Evolutionary conservation across 2,797 vertebrate genomes (phyloP), one percentile per base, ranked within the genome.

Genomic region (Helicolenus hilgendorfi): DNA sequence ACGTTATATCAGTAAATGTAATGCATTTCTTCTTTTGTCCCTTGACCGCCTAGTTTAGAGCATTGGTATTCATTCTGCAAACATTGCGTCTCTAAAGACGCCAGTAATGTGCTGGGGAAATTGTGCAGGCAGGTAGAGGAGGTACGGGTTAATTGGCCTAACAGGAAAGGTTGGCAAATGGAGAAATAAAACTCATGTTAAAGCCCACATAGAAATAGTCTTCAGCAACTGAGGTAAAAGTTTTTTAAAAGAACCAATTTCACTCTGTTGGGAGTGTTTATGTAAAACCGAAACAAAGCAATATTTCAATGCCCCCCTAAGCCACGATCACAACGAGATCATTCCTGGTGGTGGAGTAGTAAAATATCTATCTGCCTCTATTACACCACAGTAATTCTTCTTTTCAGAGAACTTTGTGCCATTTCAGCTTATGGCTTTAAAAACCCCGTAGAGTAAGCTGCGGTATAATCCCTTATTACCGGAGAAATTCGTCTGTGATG

Each of bases 11-110:
- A 11, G 77, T 84, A 87, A 92, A 94, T 91, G 91, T 86, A 93
- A 93, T 87, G 90, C 88, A 80, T 89, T 92, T 92, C 72, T 63
- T 85, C 84, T 86, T 91, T 88, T 93, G 87, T 93, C 82, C 78
- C 79, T 75, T 80, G 80, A 86, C 89, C 73, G 45, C 76, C 84
- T 81, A 63, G 78, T 92, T 91, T 74, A 85, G 85, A 93, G 86
- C 83, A 63, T 89, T 75, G 27, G 74, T 85, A 87, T 93, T 91
- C 82, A 89, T 72, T 84, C 77, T 24, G 83, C 70, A 79, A 80
- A 83, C 59, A 74, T 63, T 72, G 83, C 83, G 64, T 77, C 75
- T 79, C 29, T 62, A 60, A 83, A 86, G 92, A 91, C 38, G 70
- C 60, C 58, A 2, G 69, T 3, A 65, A 31, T 53, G 80, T 55